A percentile compares a stretch with the other conserved stretches of the same genome.
Conservation (phyloP, 2,113 vertebrate genomes). For the Dromaius novaehollandiae region DNA sequence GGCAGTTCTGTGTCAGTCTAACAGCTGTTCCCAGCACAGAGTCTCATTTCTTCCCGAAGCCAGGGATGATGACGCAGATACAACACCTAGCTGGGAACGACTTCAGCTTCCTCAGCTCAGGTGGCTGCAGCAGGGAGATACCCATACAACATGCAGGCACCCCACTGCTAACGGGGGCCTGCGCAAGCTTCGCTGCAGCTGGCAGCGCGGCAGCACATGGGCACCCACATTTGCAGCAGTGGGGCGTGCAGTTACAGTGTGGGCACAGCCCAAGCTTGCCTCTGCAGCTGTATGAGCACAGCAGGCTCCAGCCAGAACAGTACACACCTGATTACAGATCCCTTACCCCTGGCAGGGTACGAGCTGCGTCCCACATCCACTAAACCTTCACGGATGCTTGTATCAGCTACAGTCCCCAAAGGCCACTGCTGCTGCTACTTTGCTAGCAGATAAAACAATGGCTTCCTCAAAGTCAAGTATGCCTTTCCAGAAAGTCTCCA, state of each 20-base stretch:
- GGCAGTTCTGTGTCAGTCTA: background rate
- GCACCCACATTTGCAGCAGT: background rate
- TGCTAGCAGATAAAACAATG: background rate
- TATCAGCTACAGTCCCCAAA: background rate
- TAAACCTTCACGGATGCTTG: background rate
- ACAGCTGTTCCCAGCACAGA: background rate
- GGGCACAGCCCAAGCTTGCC: background rate
- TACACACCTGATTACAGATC: background rate
- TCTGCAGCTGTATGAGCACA: too few relatives aligned
- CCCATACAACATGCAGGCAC: background rate
- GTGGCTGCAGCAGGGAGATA: background rate
- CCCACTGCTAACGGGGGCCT: background rate
- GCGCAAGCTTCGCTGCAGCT: background rate
- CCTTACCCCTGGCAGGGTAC: background rate
- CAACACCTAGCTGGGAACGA: background rate
- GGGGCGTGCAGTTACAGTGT: background rate
- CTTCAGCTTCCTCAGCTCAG: background rate
- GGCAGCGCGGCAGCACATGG: background rate
- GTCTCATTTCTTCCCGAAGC: background rate
- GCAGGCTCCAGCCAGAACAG: background rate
- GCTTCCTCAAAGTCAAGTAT: background rate
- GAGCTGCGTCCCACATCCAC: background rate
- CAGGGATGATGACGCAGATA: background rate
- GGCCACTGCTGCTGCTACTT: background rate
- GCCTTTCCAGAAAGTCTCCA: background rate